Evolutionary conservation across 2,888 invertebrate species (phyloP), one percentile per base, ranked within the genome.

Genomic region (Drosophila yooni): DNA sequence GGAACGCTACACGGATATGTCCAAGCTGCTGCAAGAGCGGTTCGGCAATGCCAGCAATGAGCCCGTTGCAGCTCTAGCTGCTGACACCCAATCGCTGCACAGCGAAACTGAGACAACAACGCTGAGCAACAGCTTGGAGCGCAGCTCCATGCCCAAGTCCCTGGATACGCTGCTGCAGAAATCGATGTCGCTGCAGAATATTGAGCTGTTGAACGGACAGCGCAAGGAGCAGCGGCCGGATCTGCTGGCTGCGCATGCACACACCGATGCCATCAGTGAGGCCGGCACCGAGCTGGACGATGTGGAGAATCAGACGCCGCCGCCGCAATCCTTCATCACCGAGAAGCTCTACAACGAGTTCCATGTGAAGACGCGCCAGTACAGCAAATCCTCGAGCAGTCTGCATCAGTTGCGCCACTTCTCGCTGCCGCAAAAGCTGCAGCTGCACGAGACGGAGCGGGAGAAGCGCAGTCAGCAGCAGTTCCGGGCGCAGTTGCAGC

Each of bases 1-100:
- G 91, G 96, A 96, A 86, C 94, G 96, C 54, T 96, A 96, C 76
- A 95, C 95, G 90, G 96, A 96, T 80, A 96, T 96, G 96, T 94
- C 96, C 6, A 96, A 96, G 89, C 92, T 96, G 67, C 94, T 96
- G 74, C 95, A 96, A 91, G 96, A 96, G 81, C 94, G 94, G 82
- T 96, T 96, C 75, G 95, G 96, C 2, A 94, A 91, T 53, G 72
- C 70, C 61, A 57, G 56, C n/a, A 50, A 66, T 31, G 70, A 76
- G 34, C 21, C 59, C 6, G 8, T 36, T 5, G 18, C 60, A 5
- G 38, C 54, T 6, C 38, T 43, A 10, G 25, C 59, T 10, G 78
- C 62, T 10, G 78, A 79, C 25, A 76, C 81, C 2, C 76, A 80
- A 29, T 79, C 81, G 50, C 62, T 79, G 50, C 77, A 79, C 40